Base-by-base conservation (phyloP, 92 coral and sea anemone genomes). In the Desmophyllum pertusum region DNA sequence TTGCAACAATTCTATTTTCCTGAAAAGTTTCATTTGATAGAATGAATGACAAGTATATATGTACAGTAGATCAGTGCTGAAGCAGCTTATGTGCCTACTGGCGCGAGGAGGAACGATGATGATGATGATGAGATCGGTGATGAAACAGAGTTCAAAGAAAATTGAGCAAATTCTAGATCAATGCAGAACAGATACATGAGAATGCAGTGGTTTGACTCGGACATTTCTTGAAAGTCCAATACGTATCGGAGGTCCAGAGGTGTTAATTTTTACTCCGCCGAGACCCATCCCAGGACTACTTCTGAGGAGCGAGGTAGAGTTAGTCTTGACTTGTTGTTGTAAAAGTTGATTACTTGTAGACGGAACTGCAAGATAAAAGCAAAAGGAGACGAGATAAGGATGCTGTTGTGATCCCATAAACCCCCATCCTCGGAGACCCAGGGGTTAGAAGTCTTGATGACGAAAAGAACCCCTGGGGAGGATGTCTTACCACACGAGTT, bases 191-290 rank as follows among this genome's bases (percentile, higher is more conserved):
- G 94, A 78, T 6, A 92, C 88, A 51, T 94, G 92, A 3, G 98
- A 80, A 46, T 89, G 92, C 31, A 95, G 83, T 11, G 98, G 98
- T 69, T 94, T 95, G 23, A 95, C 98, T 31, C 97, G 89, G 21
- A 90, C 92, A 90, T 95, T 94, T 76, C 98, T 86, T 75, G 98
- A 95, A 66, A 95, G 97, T 27, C 98, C 98, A 48, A 95, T 85
- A 51, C 98, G 90, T 43, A 95, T 86, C 35, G 98, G 91, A 37
- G 92, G 93, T 21, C 98, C 95, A 41, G 98, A 71, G 11, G 87
- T 76, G 67, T 90, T 95, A 59, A 94, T 89, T 46, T 91, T 87
- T 6, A 95, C 89, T 31, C 92, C 97, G 6, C 92, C 94, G 5
- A 94, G 95, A 19, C 95, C 95, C 57, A 88, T 74, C 23, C 90